Evolutionary conservation across 2,797 vertebrate genomes (phyloP), one percentile per base, ranked within the genome.

Genomic region (Zalophus californianus): DNA sequence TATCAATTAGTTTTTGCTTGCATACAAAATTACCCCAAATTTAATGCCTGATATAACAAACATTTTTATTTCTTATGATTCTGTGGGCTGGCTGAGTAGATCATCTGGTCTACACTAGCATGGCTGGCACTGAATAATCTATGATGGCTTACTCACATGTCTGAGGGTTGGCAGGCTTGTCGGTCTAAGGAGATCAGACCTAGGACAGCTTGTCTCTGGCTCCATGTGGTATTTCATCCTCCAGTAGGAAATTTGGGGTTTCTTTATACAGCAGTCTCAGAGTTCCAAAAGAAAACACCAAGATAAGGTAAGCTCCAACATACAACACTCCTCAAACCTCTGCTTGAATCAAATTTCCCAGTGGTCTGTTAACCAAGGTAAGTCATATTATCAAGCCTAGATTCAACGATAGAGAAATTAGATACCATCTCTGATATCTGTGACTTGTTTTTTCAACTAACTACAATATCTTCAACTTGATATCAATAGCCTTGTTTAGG

Each of bases 41-140:
- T 62, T 52, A 86, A 27, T 50, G 25, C 48, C 86, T 94, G 38
- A 87, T 78, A 11, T 14, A 86, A 77, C 29, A 79, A 79, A 66
- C 11, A 90, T 85, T 89, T 94, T 90, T 82, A 73, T 82, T 95
- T 96, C 66, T 56, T 54, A 10, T 41, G 32, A 89, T 38, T 56
- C 32, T 70, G 0, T 32, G 27, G 25, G 2, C 25, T 87, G 50
- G 12, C 27, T 79, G 29, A 84, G 64, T 35, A 73, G 50, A 86
- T 77, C 68, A 29, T 60, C n/a, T 60, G 23, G 58, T 38, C 16
- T 77, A 3, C 20, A 18, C 15, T 5, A 44, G 14, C 14, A 21
- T 87, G 15, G 4, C 44, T 90, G 15, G 50, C 62, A 73, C 86
- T 86, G 20, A 79, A 38, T 56, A 78, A 62, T 52, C 32, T 68